Base-by-base conservation (phyloP, 2,888 invertebrate genomes). In the Nemotelus nigrinus region DNA sequence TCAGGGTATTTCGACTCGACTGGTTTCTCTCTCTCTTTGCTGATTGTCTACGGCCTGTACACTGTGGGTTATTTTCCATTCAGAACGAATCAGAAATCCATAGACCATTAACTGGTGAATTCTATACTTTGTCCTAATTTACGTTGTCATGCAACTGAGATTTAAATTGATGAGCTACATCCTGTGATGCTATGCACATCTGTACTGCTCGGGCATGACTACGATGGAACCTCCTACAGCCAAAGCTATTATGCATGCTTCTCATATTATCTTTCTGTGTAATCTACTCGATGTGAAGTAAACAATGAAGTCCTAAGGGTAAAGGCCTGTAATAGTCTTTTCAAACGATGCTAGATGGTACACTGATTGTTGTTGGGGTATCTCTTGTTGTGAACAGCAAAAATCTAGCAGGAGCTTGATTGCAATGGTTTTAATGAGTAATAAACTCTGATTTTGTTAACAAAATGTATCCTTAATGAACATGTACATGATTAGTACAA, bases 71-170 rank as follows among this genome's bases (percentile, higher is more conserved):
- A 65, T 65, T 65, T 45, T n/a, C 65, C n/a, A 10, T 65, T 41
- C 65, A 47, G 65, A 65, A 55, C 10, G 70, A 70, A 53, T 25
- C 68, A 48, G 58, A 58, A 47, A 72, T 48, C 41, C 48, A 60
- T 63, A 74, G 74, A 48, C 74, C 74, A 74, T 74, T 74, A 74
- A 60, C 47, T 60, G 39, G 74, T 63, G 63, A 63, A 63, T 74
- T 74, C 60, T 74, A 74, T 74, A 74, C 63, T 63, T 43, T 74
- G 47, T 74, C 74, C 63, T 74, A 74, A 74, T 74, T 74, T 74
- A 74, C 63, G 74, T 74, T 74, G 74, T 63, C 74, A 74, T 74
- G 63, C 74, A 74, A 74, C 74, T 74, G 74, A 74, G 63, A 74
- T 74, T 74, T 74, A 63, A 72, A 63, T 74, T 74, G 74, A 74